Conservation (phyloP, 1,140 invertebrate species). For the Lepidurus apus region DNA sequence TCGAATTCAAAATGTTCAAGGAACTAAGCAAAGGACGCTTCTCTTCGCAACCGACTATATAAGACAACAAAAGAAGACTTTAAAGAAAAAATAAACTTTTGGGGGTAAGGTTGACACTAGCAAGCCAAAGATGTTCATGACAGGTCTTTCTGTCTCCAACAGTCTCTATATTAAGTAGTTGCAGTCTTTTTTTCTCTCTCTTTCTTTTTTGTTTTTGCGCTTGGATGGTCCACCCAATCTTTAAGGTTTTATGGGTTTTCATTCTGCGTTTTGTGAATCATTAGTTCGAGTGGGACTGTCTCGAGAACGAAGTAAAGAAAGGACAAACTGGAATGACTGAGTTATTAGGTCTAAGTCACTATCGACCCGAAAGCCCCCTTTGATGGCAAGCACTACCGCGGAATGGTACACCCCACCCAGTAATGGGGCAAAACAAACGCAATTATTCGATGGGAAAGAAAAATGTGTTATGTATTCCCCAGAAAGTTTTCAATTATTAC, state of each 20-base stretch:
- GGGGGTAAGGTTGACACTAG: not conserved
- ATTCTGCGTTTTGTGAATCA: not conserved
- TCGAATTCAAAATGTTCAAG: conserved; percentile 13
- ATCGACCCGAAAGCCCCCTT: too few species aligned
- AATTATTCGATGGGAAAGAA: too few species aligned
- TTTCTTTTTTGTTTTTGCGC: not conserved
- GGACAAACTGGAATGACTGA: too few species aligned
- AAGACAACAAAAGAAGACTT: not conserved
- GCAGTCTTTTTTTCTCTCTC: not conserved
- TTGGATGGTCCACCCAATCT: not conserved
- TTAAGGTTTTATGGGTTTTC: not conserved
- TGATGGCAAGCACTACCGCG: too few species aligned
- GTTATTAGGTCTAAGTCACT: too few species aligned
- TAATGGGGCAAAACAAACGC: too few species aligned
- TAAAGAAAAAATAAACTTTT: not conserved
- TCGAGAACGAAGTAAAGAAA: too few species aligned
- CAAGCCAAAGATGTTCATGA: conserved; percentile 19
- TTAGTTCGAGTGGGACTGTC: too few species aligned
- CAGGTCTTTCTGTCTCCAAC: conserved; percentile 10
- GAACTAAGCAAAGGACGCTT: not conserved
- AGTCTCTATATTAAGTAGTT: conserved; percentile 12
- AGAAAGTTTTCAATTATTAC: not conserved
- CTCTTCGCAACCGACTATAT: not conserved
- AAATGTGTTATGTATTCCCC: not conserved
- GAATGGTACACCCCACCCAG: too few species aligned